Base-by-base conservation (phyloP, 2,797 vertebrate genomes). In the Pyrocephalus nanus region DNA sequence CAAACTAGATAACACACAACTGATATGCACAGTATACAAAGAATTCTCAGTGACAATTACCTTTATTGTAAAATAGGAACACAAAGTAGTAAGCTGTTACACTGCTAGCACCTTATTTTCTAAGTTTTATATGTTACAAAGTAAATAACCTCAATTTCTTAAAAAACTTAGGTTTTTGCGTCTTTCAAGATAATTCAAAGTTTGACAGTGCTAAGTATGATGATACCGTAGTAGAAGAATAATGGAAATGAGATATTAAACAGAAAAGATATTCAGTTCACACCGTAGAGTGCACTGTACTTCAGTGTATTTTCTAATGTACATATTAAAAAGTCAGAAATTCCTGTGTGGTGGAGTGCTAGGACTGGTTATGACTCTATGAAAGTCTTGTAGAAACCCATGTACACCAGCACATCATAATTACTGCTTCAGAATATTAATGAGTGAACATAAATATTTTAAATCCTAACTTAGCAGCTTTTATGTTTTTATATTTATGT, bases 401-500 rank as follows among this genome's bases (percentile, higher is more conserved):
- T 29, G 6, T 57, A 77, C 42, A 38, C 30, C 45, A 51, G 15
- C 11, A n/a, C 20, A 30, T 82, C 79, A 34, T n/a, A 82, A 76
- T 74, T 85, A 58, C n/a, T 87, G n/a, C 23, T 92, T 86, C 72
- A 69, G 62, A 48, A 34, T 83, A 61, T 25, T 76, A 89, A 73
- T 61, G 30, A 89, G 12, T 32, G 22, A 51, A 29, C 57, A 65
- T 67, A 73, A 76, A 57, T 4, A 0, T 55, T 85, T 79, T 34
- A 69, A 84, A 83, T 51, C 29, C 86, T 51, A 88, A 80, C 43
- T 89, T 80, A 77, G 16, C 23, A 74, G 50, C n/a, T 92, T 92
- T 92, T 84, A 66, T 89, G 34, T 80, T 95, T 88, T 53, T 18
- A 18, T 30, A 11, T 89, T 92, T 84, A 66, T 89, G n/a, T 80